These are phyloP conservation scores for Drosophila picticornis DNA, from an alignment of 2,888 invertebrate genomes.

Conservation along the genomic window DNA sequence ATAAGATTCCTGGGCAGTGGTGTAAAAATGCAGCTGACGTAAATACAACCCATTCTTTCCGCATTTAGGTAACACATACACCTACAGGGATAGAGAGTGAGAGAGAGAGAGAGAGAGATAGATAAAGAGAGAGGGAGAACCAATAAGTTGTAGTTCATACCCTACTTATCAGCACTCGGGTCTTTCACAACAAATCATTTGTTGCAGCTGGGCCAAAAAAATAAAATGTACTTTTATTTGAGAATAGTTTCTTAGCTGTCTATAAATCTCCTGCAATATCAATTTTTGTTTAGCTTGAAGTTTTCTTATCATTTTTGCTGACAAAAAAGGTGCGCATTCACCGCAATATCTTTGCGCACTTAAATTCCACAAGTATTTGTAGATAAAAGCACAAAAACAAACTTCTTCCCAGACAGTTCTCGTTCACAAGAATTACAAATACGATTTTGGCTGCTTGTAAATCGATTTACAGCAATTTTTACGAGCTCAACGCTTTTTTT, in stretches of 20 bases:
- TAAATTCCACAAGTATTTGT: not conserved
- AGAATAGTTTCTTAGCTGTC: not conserved
- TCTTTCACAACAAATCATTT: constrained; percentile 61
- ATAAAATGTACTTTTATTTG: not conserved
- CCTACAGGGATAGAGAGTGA: not conserved
- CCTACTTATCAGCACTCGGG: constrained; percentile 22
- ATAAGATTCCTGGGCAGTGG: constrained; percentile 40
- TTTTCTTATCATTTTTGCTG: constrained; percentile 8
- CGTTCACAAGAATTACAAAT: not conserved
- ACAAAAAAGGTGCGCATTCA: constrained; percentile 7
- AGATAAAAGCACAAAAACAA: not conserved
- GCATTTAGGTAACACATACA: constrained; percentile 28
- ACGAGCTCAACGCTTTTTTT: constrained; percentile 8
- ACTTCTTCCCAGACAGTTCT: not conserved
- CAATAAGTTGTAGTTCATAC: constrained; percentile 39
- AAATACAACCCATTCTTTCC: constrained; percentile 53
- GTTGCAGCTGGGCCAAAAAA: constrained; percentile 38
- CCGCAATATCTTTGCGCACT: not conserved
- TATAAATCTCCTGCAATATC: not conserved
- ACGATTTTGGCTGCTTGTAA: constrained; percentile 9
- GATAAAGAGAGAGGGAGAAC: not conserved
- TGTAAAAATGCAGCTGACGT: constrained; percentile 45
- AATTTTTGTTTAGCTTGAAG: not conserved
- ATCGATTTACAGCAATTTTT: constrained; percentile 4
- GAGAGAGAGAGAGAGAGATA: not conserved